Base-by-base conservation (phyloP, 2,888 invertebrate genomes). In the Tenthredo notha region DNA sequence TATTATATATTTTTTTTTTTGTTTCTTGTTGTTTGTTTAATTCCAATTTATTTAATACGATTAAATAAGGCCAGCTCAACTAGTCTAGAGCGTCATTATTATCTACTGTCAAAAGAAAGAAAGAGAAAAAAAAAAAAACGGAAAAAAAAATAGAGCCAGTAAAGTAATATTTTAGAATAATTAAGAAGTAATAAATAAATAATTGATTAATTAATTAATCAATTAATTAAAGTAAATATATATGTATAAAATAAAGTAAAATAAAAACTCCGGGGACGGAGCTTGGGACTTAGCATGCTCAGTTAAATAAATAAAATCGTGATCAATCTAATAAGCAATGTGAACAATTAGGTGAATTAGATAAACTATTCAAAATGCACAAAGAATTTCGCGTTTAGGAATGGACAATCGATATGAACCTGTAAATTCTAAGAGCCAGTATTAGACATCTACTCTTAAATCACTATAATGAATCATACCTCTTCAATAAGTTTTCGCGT, bases 261-360 rank as follows among this genome's bases (percentile, higher is more conserved):
- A 43, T 74, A 40, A 67, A 88, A 90, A 92, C 92, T 92, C 93
- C 93, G 91, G 88, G 90, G 86, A 91, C 90, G 93, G 93, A 93
- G 93, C 93, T 93, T 93, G 93, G 93, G 93, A 93, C 93, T 93
- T 93, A 93, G 93, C 93, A 93, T 93, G 93, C 93, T 93, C 93
- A 93, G 93, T 93, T 92, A 91, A 91, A 91, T 91, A 85, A 87
- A 88, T 87, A 89, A 88, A 90, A 91, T 91, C 92, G 92, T 92
- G 91, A 92, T 92, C 89, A 83, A 83, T 83, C 67, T 83, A 83
- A 90, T 91, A 87, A 89, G 87, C 87, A 87, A 88, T 87, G 87
- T 84, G 85, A 84, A 83, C 67, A 86, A 83, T 86, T 85, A 88
- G 86, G 86, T 86, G 84, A 84, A 86, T 87, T 72, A 83, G 78